Evolutionary conservation across 2,797 vertebrate genomes (phyloP), one percentile per base, ranked within the genome.

Genomic region (Scleropages formosus): DNA sequence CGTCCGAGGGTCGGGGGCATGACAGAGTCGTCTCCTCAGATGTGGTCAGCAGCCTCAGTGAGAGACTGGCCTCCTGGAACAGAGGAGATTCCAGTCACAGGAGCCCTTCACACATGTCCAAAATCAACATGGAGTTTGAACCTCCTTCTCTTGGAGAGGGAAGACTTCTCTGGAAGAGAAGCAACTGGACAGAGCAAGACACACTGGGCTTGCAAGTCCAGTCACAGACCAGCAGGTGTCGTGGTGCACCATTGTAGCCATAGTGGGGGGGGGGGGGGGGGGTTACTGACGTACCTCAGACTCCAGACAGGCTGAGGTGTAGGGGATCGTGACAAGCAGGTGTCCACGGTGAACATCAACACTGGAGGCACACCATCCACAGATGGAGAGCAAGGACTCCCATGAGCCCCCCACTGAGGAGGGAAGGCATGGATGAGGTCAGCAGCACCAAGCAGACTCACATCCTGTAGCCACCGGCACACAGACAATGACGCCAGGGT

Each of bases 361-460:
- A n/a, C 51, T 77, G 63, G 46, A 77, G 16, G 62, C 70, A 77
- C 76, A 73, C 31, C 73, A 49, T 8, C 1, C 6, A 56, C 51
- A 65, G 62, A 67, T 39, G 8, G 18, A 15, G 8, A 49, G 15
- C 46, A 71, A 24, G 11, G 59, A 60, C 39, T 20, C 47, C 67
- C 47, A 26, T 12, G n/a, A 26, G 8, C 26, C 24, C 9, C 15
- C 26, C 74, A 75, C 74, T 75, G 63, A n/a, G n/a, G 13, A 73
- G 16, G 0, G 4, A 4, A 44, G 11, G n/a, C 11, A n/a, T 12
- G 13, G 58, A 58, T 3, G 11, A 13, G 26, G 12, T 9, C 1
- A 10, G 24, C 18, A 22, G 8, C 9, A 2, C 7, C 4, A 20
- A 27, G 16, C 56, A 63, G 20, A 47, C 8, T 4, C 24, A n/a